Evolutionary conservation across 1,140 invertebrate species (phyloP), one percentile per base, ranked within the genome.

Genomic region (Drosophila parvula): DNA sequence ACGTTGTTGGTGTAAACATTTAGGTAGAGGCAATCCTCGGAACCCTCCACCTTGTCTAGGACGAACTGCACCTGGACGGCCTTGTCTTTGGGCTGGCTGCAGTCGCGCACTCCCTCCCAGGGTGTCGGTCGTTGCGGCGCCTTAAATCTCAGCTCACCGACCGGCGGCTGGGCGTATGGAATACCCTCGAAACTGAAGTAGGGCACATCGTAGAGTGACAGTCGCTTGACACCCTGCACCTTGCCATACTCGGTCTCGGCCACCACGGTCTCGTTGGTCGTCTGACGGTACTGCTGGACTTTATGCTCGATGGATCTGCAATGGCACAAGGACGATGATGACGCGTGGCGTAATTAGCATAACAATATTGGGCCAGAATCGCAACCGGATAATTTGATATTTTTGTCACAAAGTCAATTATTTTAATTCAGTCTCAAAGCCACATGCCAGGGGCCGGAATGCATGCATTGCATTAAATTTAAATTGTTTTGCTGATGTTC

Each of bases 1-100:
- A 91, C 90, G 94, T 95, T 79, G 94, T 94, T 27, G 93, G 93
- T 88, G 55, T 95, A 96, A 14, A 97, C 94, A 63, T 96, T 96
- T 1, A 96, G 78, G 60, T 94, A 94, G 1, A 97, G 93, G 78
- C 96, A 96, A 80, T 97, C 95, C 90, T 96, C 96, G 8, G 93
- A 89, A n/a, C 94, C 94, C 36, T 90, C 79, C 41, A 91, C 61
- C 55, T 79, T 81, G 18, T 86, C 81, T 1, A 56, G 48, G 1
- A 91, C 61, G 36, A 90, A 83, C 10, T 89, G 68, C 78, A 90
- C 79, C 65, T 92, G 93, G 9, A 90, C 74, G 53, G 92, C 91
- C 27, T 73, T 81, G 10, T 91, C 78, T 40, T 93, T 93, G 70
- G 92, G 84, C 59, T 93, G 76, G 43, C 51, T 88, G 47, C 80